Percentiles rank a stretch among this genome's conserved stretches.
Evolutionary conservation across 30 jellyfish, hydroid and myxozoan species (phyloP).

Genomic region (Pseudorhiza aurosa): DNA sequence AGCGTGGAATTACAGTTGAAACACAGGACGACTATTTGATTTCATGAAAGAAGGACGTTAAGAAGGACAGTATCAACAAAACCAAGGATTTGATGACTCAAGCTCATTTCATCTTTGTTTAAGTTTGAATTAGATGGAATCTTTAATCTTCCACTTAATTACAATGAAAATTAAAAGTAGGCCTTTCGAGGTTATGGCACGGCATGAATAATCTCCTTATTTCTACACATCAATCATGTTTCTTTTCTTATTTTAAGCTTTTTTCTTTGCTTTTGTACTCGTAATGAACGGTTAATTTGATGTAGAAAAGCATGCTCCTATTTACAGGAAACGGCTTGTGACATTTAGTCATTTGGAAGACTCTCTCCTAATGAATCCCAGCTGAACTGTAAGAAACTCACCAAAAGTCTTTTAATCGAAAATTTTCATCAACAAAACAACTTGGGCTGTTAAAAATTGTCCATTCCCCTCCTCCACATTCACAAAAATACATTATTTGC

Average conservation of each 20-base stretch:
- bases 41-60: too few species aligned
- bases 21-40: too few species aligned
- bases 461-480: too few species aligned
- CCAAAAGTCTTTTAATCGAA: neutral
- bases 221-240: neutral
- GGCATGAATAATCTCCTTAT: neutral
- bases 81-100: too few species aligned
- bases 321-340: constrained; percentile 6
- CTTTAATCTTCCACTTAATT: neutral
- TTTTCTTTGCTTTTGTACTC: neutral
- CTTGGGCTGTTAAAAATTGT: too few species aligned
- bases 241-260: neutral
- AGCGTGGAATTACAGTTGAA: too few species aligned
- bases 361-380: neutral
- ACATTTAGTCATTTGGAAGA: neutral
- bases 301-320: neutral
- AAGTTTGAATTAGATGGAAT: neutral
- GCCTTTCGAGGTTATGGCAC: neutral
- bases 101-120: neutral
- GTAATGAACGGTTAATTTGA: neutral
- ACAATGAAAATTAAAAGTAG: neutral
- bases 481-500: too few species aligned
- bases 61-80: too few species aligned
- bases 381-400: neutral
- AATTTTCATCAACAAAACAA: too few species aligned